Percentiles rank a stretch among this genome's conserved stretches.
phyloP scores from a whole-genome alignment of 1,140 invertebrate species.

The Platorchestia sp. region DNA sequence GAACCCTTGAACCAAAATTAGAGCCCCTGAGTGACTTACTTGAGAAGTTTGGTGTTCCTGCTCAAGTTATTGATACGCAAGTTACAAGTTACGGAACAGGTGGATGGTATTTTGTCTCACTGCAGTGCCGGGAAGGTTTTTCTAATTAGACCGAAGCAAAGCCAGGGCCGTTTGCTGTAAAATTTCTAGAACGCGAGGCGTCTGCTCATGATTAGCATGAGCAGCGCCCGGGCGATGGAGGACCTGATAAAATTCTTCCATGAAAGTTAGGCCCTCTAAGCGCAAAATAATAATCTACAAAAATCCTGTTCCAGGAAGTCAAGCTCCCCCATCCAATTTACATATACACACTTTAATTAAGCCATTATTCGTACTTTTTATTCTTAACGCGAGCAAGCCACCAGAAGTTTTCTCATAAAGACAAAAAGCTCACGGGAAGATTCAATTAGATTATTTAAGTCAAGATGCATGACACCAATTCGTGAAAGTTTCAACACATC shows the following conservation, averaged over 20 bases:
- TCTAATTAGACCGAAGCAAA: constrained; percentile 33
- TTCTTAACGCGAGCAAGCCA: constrained; percentile 34
- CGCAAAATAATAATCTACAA: constrained; percentile 50
- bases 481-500: constrained; percentile 50
- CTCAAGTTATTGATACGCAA: constrained; percentile 52
- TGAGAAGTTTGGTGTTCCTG: constrained; percentile 37
- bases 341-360: constrained; percentile 55
- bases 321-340: constrained; percentile 55
- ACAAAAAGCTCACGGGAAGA: constrained; percentile 32
- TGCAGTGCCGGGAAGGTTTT: constrained; percentile 43
- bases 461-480: constrained; percentile 52
- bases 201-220: constrained; percentile 34
- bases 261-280: constrained; percentile 7
- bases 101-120: constrained; percentile 46
- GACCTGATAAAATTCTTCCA: constrained; percentile 42
- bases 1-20: constrained; percentile 52
- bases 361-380: constrained; percentile 43
- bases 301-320: constrained; percentile 40
- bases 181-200: neutral
- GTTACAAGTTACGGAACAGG: constrained; percentile 21
- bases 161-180: constrained; percentile 20
- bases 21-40: constrained; percentile 45
- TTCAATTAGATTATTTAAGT: constrained; percentile 56
- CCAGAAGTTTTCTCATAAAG: constrained; percentile 47
- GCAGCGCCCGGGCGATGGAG: neutral